A percentile compares a stretch with the other conserved stretches of the same genome.
Conservation (phyloP, 2,797 vertebrate species). For the Anabas testudineus region DNA sequence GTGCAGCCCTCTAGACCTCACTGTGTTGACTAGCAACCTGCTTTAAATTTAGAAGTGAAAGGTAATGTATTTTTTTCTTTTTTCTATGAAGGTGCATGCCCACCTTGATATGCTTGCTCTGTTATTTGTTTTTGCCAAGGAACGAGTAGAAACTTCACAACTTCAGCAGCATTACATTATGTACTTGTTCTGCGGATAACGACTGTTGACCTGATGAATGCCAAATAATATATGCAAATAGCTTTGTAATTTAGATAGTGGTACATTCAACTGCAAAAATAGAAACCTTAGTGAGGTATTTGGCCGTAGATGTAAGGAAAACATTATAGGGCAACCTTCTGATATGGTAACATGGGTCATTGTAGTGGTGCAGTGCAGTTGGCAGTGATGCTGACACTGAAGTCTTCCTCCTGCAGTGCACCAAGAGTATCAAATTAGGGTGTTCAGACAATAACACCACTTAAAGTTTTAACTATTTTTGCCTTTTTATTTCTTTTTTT, state of each 20-base stretch:
- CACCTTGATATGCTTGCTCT: neutral
- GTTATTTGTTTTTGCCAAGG: neutral
- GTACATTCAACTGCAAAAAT: neutral
- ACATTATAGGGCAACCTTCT: neutral
- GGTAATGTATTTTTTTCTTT: conserved; percentile 5
- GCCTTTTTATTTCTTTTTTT: conserved; percentile 34
- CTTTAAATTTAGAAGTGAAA: conserved; percentile 30
- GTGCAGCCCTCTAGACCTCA: conserved; percentile 9
- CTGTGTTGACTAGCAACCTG: conserved; percentile 14
- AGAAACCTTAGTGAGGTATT: neutral
- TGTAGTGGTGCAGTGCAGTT: conserved; percentile 53
- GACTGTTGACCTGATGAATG: conserved; percentile 11
- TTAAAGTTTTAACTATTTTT: conserved; percentile 24
- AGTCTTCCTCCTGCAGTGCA: conserved; percentile 41
- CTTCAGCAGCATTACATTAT: neutral
- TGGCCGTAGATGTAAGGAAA: neutral
- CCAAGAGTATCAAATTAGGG: conserved; percentile 16
- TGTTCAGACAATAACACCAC: neutral
- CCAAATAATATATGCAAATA: conserved; percentile 12
- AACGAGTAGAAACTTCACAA: neutral
- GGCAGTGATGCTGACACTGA: conserved; percentile 37
- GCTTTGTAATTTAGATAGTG: neutral
- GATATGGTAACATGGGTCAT: conserved; percentile 18
- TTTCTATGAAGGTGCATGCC: neutral
- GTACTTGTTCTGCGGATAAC: neutral